Conservation (phyloP, 92 coral and sea anemone species). For the Nematostella vectensis region DNA sequence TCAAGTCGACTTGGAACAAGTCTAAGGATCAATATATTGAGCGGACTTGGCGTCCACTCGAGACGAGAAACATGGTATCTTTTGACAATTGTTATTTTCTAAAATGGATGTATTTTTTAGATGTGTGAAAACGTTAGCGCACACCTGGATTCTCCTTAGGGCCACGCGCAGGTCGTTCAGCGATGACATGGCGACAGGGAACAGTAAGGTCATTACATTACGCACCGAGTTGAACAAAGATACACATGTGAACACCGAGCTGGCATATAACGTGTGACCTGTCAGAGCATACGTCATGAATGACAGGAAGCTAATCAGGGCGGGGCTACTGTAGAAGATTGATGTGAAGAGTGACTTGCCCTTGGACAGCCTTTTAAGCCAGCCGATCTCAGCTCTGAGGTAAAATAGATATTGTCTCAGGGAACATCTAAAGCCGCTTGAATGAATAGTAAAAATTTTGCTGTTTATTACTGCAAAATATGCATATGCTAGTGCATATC, state of each 20-base stretch:
- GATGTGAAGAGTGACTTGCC: constrained; percentile 23
- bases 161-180: constrained; percentile 21
- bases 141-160: constrained; percentile 18
- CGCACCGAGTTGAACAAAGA: constrained; percentile 20
- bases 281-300: constrained; percentile 30
- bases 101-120: too few species aligned
- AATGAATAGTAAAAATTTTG: too few species aligned
- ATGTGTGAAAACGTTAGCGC: too few species aligned
- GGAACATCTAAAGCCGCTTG: neutral
- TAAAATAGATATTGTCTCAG: too few species aligned
- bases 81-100: neutral
- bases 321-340: constrained; percentile 25
- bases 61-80: too few species aligned
- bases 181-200: constrained; percentile 19
- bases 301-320: constrained; percentile 22
- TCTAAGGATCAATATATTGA: too few species aligned
- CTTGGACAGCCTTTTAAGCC: constrained; percentile 6
- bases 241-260: constrained; percentile 28
- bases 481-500: too few species aligned
- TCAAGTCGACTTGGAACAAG: too few species aligned
- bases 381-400: constrained; percentile 17
- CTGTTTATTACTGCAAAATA: too few species aligned
- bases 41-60: too few species aligned
- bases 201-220: constrained; percentile 16
- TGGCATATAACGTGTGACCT: constrained; percentile 7